phyloP scores from a whole-genome alignment of 2,797 vertebrate genomes.

The Channallabes apus region DNA sequence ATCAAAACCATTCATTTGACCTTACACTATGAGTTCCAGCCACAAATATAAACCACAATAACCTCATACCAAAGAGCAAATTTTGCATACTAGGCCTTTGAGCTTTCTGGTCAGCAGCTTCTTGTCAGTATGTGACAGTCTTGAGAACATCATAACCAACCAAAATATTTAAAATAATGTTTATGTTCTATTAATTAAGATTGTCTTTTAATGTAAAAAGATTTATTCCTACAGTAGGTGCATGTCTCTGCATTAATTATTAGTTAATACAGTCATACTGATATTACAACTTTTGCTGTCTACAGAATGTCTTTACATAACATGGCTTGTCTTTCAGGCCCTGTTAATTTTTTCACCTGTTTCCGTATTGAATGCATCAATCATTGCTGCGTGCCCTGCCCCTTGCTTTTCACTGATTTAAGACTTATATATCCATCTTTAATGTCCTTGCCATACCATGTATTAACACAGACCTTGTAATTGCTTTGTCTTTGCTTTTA shows the following conservation, averaged over 20 bases:
- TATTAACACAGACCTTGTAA: neutral
- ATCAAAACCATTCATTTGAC: conserved; percentile 8
- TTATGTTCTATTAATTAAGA: neutral
- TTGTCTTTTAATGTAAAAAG: neutral
- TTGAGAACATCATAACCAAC: neutral
- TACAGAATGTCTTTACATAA: neutral
- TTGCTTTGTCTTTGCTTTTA: neutral
- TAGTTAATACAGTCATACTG: neutral
- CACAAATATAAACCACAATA: neutral
- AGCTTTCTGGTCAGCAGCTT: neutral
- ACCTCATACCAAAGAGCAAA: neutral
- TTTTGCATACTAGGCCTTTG: neutral
- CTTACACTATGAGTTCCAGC: neutral
- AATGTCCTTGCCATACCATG: neutral
- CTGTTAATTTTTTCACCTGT: neutral
- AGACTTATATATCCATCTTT: neutral
- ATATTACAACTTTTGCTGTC: neutral
- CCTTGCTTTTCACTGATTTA: neutral
- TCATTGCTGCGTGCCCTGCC: neutral
- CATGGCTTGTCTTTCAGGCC: neutral
- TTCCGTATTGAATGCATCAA: neutral
- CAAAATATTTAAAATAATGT: neutral
- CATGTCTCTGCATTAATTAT: neutral
- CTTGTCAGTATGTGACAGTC: neutral
- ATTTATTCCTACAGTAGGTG: no score